phyloP scores from a whole-genome alignment of 2,113 vertebrate species.

The Ovis canadensis region DNA sequence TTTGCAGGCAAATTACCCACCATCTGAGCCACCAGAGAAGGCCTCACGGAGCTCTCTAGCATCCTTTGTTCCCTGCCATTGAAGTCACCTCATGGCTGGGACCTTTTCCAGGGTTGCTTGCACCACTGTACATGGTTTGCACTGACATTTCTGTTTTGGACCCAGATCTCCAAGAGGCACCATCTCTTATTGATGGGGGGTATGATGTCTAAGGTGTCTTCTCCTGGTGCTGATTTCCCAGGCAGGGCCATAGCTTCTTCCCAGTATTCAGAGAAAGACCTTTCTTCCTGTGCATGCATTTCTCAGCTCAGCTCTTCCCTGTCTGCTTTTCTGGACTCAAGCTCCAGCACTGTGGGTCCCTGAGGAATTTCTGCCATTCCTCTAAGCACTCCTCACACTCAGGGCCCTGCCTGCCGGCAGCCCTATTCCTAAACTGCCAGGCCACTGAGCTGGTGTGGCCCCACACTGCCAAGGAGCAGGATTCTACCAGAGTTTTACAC shows the following conservation, averaged over 20 bases:
- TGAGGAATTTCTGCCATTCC: not conserved
- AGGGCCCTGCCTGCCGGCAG: not conserved
- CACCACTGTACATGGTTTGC: not conserved
- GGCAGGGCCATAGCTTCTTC: not conserved
- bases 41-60: accelerated
- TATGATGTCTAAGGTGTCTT: not conserved
- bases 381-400: not conserved
- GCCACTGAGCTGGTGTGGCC: not conserved
- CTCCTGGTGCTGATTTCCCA: not conserved
- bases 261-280: not conserved
- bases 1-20: not conserved
- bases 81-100: not conserved
- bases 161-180: not conserved
- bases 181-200: not conserved
- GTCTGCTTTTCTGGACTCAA: not conserved
- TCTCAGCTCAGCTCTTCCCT: not conserved
- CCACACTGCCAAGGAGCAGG: not conserved
- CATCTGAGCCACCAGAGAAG: not conserved
- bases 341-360: not conserved
- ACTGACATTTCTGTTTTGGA: not conserved
- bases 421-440: not conserved
- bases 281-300: not conserved
- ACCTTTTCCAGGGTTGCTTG: not conserved
- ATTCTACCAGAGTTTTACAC: not conserved
- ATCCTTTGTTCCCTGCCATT: not conserved